Conservation (phyloP, 2,113 vertebrate genomes). For the Syrmaticus mikado region DNA sequence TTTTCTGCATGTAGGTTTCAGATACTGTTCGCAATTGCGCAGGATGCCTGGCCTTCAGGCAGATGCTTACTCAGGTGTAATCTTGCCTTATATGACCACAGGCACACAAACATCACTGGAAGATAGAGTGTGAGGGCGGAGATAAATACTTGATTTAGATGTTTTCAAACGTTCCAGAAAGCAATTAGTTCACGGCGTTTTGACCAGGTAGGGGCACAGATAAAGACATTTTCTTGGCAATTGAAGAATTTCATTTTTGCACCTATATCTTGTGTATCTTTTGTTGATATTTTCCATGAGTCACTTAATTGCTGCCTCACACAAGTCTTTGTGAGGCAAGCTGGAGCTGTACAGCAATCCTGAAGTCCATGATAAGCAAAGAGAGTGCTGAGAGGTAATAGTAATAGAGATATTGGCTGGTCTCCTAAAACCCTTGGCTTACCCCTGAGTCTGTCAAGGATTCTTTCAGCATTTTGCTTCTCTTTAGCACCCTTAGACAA, state of each 20-base stretch:
- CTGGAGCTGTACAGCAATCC: neutral
- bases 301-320: constrained; percentile 12
- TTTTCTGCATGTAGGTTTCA: neutral
- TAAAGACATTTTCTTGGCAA: neutral
- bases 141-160: neutral
- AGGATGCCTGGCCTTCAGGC: neutral
- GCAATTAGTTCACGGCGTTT: neutral
- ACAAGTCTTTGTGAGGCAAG: neutral
- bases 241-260: neutral
- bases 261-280: neutral
- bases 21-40: neutral
- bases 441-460: neutral
- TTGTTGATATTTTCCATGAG: neutral
- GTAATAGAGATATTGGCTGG: neutral
- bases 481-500: neutral
- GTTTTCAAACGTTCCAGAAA: neutral
- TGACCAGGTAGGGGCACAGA: neutral
- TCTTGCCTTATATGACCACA: fast-evolving
- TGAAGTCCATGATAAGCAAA: neutral
- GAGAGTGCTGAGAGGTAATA: neutral
- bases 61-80: neutral
- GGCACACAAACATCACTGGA: neutral
- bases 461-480: neutral
- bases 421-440: constrained; percentile 27
- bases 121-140: neutral